Base-by-base conservation (phyloP, 2,113 vertebrate genomes). In the Sinocyclocheilus maitianheensis region DNA sequence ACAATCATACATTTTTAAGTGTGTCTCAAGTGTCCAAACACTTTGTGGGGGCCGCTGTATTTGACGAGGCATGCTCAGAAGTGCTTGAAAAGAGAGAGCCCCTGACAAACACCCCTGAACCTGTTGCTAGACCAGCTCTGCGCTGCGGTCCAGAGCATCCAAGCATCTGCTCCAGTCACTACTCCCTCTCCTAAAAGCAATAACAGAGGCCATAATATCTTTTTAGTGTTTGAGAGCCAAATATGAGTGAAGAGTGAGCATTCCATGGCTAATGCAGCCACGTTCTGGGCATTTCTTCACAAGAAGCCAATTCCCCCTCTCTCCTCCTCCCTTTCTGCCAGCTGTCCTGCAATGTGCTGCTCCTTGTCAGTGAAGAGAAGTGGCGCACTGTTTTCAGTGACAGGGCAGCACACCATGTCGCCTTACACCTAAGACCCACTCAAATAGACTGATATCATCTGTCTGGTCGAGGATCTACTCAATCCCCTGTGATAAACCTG, bases 341-440 rank as follows among this genome's bases (percentile, higher is more conserved):
- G 97, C 97, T 98, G 97, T 96, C 96, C 92, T 89, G 93, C 96
- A 98, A 97, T 97, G 94, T 97, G 96, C 96, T 96, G 94, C 77
- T 89, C 94, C 96, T 96, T 96, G 96, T 98, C 97, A 96, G 88
- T 85, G 90, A 91, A 81, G 89, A 94, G 91, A 94, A 92, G 90
- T 88, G 88, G 88, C 93, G 30, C 90, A 92, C 89, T 90, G 91
- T 88, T 88, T 81, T 53, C 65, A 69, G 75, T 77, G 63, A 86
- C 88, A 75, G 62, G 71, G 51, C 67, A 77, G 53, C 67, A 83
- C 85, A 55, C 65, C 51, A 79, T 77, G 24, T 74, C 81, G 40
- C 63, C 82, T 78, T 65, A 34, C 88, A 85, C 78, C 82, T 55
- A 80, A 84, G 80, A 87, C 58, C 84, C 40, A 58, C 82, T 51